Percentiles rank a stretch among this genome's conserved stretches.
phyloP scores from a whole-genome alignment of 2,888 invertebrate species.

The Plagodis pulveraria region DNA sequence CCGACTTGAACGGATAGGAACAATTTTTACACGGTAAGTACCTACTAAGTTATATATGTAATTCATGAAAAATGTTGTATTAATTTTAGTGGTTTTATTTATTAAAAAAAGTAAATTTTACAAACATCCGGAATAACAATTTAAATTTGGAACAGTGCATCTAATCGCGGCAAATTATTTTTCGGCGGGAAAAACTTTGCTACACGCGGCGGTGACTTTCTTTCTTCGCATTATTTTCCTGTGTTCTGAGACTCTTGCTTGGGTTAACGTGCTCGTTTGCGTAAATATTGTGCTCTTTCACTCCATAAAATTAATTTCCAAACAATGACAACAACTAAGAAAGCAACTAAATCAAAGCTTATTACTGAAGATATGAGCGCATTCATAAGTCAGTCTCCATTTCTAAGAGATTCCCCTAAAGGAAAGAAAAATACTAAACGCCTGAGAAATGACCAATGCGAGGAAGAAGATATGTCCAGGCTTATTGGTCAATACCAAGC shows the following conservation, averaged over 20 bases:
- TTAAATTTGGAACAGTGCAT: constrained; percentile 1
- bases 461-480: constrained; percentile 56
- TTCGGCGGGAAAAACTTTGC: constrained; percentile 6
- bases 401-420: constrained; percentile 57
- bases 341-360: constrained; percentile 56
- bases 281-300: neutral
- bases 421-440: constrained; percentile 58
- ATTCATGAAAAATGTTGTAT: no score
- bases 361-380: constrained; percentile 58
- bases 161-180: constrained; percentile 5
- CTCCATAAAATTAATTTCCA: neutral
- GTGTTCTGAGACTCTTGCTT: neutral
- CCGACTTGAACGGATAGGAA: constrained; percentile 90
- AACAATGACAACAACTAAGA: constrained; percentile 59
- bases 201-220: neutral
- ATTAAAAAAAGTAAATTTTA: no score
- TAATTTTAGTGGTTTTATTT: no score
- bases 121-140: neutral
- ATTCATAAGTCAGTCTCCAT: constrained; percentile 59
- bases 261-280: no score
- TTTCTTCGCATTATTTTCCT: neutral
- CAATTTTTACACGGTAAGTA: constrained; percentile 88
- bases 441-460: constrained; percentile 43
- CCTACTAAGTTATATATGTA: no score
- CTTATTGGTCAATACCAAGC: constrained; percentile 54